A percentile compares a stretch with the other conserved stretches of the same genome.
Conservation (phyloP, 2,888 invertebrate genomes). For the Parasteatoda lunata region DNA sequence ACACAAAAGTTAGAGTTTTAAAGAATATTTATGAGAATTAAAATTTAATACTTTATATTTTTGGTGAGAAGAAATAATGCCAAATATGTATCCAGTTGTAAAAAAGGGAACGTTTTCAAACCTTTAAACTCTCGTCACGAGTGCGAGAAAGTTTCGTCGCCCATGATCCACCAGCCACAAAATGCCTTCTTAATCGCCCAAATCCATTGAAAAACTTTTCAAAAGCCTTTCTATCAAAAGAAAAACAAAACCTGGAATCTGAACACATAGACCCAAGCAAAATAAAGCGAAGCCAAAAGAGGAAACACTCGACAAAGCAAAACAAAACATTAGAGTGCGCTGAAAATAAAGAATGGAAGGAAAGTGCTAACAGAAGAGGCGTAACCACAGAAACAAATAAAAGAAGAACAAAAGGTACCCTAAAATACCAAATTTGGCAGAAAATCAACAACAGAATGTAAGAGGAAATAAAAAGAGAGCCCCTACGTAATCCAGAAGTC, state of each 20-base stretch:
- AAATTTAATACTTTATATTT: no score
- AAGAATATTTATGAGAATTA: no score
- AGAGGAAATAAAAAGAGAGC: conserved; percentile 14
- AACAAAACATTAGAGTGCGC: background rate
- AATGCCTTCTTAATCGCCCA: no score
- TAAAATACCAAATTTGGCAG: conserved; percentile 28
- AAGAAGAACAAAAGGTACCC: background rate
- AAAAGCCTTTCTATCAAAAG: background rate
- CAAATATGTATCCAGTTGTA: no score
- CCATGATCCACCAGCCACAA: no score
- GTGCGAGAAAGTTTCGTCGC: no score
- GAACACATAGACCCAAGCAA: background rate
- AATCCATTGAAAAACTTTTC: background rate
- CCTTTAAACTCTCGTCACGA: no score
- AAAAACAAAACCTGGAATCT: background rate
- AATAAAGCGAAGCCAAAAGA: background rate
- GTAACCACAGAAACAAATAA: conserved; percentile 1
- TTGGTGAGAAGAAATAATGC: no score
- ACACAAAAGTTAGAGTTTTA: no score
- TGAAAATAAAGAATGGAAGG: background rate
- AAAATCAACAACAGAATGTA: conserved; percentile 20
- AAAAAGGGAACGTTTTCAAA: no score
- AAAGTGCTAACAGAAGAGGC: background rate
- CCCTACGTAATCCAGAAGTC: conserved; percentile 4
- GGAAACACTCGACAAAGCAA: background rate